A percentile compares a stretch with the other conserved stretches of the same genome.
These are phyloP conservation scores for Chamaea fasciata DNA, from an alignment of 2,113 vertebrate species.

Conservation along the genomic window DNA sequence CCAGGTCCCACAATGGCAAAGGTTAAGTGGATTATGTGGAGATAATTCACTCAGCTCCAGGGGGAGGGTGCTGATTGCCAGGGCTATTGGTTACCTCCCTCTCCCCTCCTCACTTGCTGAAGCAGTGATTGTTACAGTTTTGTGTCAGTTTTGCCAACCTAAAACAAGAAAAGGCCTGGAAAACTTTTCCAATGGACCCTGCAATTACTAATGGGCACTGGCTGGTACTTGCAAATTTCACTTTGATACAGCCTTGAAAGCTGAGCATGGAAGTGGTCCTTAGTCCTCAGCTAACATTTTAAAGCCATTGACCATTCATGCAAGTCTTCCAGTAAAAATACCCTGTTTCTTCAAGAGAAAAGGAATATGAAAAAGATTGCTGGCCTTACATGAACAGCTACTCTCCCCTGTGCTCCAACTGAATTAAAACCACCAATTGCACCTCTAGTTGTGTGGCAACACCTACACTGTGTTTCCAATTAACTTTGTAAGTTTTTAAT, in stretches of 20 bases:
- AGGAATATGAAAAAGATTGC: not conserved
- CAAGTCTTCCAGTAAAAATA: not conserved
- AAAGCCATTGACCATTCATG: not conserved
- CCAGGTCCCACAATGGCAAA: slow-evolving; percentile 72
- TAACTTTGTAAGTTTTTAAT: slow-evolving; percentile 84
- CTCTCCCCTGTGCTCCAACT: not conserved
- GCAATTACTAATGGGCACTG: not conserved
- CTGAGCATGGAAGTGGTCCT: not conserved
- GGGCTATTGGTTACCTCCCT: slow-evolving; percentile 22
- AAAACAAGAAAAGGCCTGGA: not conserved
- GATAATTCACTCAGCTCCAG: slow-evolving; percentile 73
- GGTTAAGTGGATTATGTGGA: slow-evolving; percentile 82
- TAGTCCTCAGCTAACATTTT: not conserved
- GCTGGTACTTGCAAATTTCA: not conserved
- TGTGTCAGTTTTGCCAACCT: slow-evolving; percentile 26
- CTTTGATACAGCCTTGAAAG: not conserved
- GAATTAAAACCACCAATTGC: slow-evolving; percentile 74
- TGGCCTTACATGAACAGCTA: not conserved
- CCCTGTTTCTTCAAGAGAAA: not conserved
- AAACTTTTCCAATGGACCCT: not conserved
- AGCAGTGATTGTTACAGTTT: not conserved
- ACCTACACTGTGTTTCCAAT: slow-evolving; percentile 81
- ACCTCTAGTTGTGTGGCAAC: slow-evolving; percentile 83
- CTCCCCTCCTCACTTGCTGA: slow-evolving; percentile 41
- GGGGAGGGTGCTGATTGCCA: slow-evolving; percentile 62